Conservation (phyloP, 92 coral and sea anemone genomes). For the Blastomussa wellsi region DNA sequence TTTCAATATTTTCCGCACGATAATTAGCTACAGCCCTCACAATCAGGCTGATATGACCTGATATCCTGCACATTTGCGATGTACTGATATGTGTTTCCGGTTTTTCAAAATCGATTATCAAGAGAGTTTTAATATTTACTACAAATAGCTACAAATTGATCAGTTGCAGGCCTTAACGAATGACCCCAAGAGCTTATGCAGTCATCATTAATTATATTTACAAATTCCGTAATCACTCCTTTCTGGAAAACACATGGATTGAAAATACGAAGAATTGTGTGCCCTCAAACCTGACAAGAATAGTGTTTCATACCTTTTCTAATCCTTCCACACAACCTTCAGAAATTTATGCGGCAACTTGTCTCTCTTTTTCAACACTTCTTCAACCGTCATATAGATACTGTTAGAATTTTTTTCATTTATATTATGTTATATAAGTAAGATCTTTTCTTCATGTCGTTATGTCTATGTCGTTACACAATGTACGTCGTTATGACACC, state of each 20-base stretch:
- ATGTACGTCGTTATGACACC: too few species aligned
- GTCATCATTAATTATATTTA: neutral
- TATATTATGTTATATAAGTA: too few species aligned
- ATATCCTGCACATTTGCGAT: neutral
- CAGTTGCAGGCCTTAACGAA: neutral
- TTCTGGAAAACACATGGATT: neutral
- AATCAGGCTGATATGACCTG: neutral
- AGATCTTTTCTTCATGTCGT: too few species aligned
- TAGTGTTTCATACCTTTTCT: neutral
- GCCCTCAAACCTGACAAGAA: neutral
- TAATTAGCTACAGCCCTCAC: neutral
- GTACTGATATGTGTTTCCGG: neutral
- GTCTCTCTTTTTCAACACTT: too few species aligned
- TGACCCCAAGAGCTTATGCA: neutral
- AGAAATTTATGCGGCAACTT: too few species aligned
- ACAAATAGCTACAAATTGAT: neutral
- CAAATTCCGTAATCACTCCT: neutral
- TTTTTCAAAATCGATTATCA: neutral
- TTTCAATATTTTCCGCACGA: neutral
- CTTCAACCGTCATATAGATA: too few species aligned
- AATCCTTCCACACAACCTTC: too few species aligned
- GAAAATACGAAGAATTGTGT: neutral
- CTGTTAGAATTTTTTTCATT: too few species aligned
- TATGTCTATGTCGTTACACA: too few species aligned
- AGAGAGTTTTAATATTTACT: neutral